Evolutionary conservation across 2,113 vertebrate species (phyloP).

Genomic region (Panthera uncia): DNA sequence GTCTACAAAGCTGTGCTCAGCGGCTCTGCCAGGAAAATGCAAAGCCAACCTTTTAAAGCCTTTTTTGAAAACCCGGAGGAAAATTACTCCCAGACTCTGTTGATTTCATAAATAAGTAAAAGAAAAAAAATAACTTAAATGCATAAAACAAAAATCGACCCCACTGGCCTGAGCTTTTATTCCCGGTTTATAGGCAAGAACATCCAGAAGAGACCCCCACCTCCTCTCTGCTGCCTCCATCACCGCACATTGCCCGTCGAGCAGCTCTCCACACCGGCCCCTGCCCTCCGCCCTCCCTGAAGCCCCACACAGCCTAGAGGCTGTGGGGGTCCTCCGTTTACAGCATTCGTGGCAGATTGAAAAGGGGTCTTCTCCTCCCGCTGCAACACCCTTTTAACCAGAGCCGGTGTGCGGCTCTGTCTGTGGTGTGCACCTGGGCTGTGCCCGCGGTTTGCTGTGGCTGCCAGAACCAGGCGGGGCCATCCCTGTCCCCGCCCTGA

Average conservation of each 20-base stretch:
- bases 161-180: background rate
- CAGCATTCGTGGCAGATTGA: background rate
- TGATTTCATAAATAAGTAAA: constrained; percentile 36
- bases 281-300: fast-evolving
- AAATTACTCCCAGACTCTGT: background rate
- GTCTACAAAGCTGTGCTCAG: background rate
- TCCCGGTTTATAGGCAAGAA: background rate
- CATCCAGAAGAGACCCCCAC: background rate
- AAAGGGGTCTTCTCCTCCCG: no score
- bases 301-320: fast-evolving
- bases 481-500: fast-evolving
- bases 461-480: background rate
- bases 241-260: background rate
- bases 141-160: background rate
- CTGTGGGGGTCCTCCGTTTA: fast-evolving
- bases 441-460: background rate
- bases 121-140: background rate
- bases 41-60: background rate
- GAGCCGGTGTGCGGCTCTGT: background rate
- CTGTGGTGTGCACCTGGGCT: background rate
- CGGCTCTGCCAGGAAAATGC: background rate
- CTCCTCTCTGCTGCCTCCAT: background rate
- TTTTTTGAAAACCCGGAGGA: constrained; percentile 65
- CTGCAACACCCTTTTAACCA: fast-evolving
- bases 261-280: fast-evolving